Percentiles rank a stretch among this genome's conserved stretches.
phyloP scores from a whole-genome alignment of 2,888 invertebrate species.

The Acanthacorydalis orientalis region DNA sequence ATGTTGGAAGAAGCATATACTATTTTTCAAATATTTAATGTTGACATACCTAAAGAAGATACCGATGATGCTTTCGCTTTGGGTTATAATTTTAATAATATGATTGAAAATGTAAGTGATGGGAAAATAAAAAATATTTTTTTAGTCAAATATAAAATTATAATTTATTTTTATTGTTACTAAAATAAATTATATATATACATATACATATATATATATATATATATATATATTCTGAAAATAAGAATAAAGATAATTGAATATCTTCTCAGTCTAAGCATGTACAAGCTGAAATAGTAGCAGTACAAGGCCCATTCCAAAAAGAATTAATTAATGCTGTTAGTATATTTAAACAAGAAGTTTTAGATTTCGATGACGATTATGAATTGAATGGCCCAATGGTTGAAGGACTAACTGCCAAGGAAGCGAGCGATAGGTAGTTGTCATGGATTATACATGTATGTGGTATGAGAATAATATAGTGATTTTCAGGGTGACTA shows the following conservation, averaged over 20 bases:
- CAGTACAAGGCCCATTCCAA: slow-evolving; percentile 60
- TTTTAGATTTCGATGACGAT: slow-evolving; percentile 50
- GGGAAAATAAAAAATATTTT: not conserved
- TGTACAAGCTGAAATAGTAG: slow-evolving; percentile 51
- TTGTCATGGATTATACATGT: too few relatives aligned
- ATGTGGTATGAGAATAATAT: too few relatives aligned
- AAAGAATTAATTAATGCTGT: slow-evolving; percentile 57
- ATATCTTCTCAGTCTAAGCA: slow-evolving; percentile 37
- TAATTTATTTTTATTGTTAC: too few relatives aligned
- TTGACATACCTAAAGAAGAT: slow-evolving; percentile 59
- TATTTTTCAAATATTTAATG: slow-evolving; percentile 46
- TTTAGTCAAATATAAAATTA: too few relatives aligned
- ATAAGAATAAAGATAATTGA: too few relatives aligned
- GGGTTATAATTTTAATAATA: slow-evolving; percentile 48
- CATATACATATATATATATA: not conserved
- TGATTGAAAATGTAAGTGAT: not conserved
- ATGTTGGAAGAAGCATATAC: slow-evolving; percentile 67
- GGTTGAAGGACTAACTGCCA: slow-evolving; percentile 64
- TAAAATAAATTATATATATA: too few relatives aligned
- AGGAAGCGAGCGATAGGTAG: slow-evolving; percentile 71
- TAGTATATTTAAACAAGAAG: slow-evolving; percentile 42
- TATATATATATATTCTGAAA: not conserved
- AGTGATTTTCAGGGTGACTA: slow-evolving; percentile 33
- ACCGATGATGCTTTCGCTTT: slow-evolving; percentile 62
- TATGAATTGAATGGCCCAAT: slow-evolving; percentile 69